Conservation (phyloP, 2,113 vertebrate species). For the Struthidea cinerea region DNA sequence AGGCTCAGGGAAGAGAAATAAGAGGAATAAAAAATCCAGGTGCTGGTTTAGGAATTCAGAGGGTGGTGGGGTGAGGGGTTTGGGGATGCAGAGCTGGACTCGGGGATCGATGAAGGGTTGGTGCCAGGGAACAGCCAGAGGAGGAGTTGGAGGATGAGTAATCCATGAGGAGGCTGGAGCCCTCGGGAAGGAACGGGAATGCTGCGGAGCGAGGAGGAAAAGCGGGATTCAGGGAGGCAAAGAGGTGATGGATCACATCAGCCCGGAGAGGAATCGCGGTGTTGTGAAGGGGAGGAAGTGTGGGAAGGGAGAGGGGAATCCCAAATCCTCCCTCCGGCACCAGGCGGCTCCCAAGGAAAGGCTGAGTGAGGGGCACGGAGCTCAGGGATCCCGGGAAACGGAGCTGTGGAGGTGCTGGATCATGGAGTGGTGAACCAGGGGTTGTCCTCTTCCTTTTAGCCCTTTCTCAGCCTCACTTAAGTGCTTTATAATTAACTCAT, state of each 20-base stretch:
- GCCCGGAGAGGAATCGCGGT: neutral
- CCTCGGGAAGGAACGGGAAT: neutral
- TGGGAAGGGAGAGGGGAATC: neutral
- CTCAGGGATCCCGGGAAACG: neutral
- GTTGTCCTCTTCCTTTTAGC: neutral
- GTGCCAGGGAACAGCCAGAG: neutral
- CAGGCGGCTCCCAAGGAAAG: neutral
- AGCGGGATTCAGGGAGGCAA: neutral
- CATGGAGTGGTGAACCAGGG: neutral
- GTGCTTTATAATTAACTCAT: neutral
- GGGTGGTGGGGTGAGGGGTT: neutral
- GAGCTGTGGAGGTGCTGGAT: neutral
- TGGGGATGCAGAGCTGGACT: neutral
- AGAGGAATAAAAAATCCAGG: neutral
- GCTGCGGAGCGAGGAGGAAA: neutral
- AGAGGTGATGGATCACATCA: neutral
- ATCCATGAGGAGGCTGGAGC: slow-evolving; percentile 6
- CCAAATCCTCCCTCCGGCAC: neutral
- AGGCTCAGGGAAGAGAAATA: neutral
- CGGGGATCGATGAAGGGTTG: neutral
- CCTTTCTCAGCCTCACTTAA: neutral
- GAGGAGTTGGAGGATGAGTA: neutral
- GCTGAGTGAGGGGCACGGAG: neutral
- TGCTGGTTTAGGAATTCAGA: neutral
- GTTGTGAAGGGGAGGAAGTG: neutral